Evolutionary conservation across 37 sponge, comb jelly and placozoan genomes (phyloP).

Genomic region (Beroe ovata): DNA sequence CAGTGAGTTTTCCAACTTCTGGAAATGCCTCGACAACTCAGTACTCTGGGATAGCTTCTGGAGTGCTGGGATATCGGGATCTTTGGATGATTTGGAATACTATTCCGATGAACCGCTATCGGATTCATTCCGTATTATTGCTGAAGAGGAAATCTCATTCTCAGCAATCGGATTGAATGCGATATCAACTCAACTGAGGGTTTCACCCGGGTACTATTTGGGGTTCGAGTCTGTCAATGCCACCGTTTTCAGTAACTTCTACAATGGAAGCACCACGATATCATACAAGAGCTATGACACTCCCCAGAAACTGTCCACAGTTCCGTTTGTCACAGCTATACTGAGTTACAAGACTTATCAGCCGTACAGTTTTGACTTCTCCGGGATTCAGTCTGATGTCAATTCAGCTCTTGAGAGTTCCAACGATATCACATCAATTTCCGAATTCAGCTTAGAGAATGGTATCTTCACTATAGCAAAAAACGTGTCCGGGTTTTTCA

Average conservation of each 20-base stretch:
- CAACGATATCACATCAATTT: not conserved
- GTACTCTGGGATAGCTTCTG: not conserved
- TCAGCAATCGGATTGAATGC: not conserved
- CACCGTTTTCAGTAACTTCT: not conserved
- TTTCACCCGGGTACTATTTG: not conserved
- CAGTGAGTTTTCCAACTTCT: not conserved
- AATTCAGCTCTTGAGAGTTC: not conserved
- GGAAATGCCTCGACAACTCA: slow-evolving; percentile 12
- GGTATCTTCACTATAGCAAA: not conserved
- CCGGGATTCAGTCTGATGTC: not conserved
- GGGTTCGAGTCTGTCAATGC: slow-evolving; percentile 19
- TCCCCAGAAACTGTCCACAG: not conserved
- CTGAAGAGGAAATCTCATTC: not conserved
- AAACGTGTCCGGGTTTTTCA: not conserved
- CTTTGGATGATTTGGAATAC: slow-evolving; percentile 10
- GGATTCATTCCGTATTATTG: not conserved
- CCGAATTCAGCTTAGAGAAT: not conserved
- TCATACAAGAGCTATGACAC: not conserved
- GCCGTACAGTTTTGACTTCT: not conserved
- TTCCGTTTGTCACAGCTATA: not conserved
- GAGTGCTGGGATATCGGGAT: not conserved
- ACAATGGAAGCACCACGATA: not conserved
- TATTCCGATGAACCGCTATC: not conserved
- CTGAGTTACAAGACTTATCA: slow-evolving; percentile 19
- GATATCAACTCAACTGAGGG: not conserved